Evolutionary conservation across 2,888 invertebrate genomes (phyloP).

Genomic region (Physocephala rufipes): DNA sequence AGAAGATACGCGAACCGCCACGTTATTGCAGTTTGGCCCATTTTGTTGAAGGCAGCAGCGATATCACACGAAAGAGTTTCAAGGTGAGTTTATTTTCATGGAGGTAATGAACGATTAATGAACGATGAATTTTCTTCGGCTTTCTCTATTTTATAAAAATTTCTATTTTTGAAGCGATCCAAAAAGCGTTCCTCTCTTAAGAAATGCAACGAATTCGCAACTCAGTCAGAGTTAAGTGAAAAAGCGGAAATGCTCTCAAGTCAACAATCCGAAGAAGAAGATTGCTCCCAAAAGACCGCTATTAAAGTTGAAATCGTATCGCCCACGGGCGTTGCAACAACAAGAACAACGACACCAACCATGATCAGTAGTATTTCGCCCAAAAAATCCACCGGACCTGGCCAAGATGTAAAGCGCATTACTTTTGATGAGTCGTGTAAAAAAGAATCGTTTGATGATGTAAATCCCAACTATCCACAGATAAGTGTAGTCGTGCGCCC

Average conservation of each 20-base stretch:
- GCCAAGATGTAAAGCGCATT: slow-evolving; percentile 66
- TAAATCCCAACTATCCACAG: slow-evolving; percentile 69
- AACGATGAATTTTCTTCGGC: slow-evolving; percentile 8
- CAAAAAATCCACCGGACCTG: slow-evolving; percentile 54
- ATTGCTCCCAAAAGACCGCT: slow-evolving; percentile 53
- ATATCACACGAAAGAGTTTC: slow-evolving; percentile 82
- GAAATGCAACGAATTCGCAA: slow-evolving; percentile 46
- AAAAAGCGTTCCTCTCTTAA: slow-evolving; percentile 62
- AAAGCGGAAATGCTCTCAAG: slow-evolving; percentile 51
- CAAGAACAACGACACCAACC: slow-evolving; percentile 42
- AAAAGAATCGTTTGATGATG: slow-evolving; percentile 66
- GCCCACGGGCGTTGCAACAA: slow-evolving; percentile 8
- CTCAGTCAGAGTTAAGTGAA: slow-evolving; percentile 49
- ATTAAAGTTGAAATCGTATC: slow-evolving; percentile 54
- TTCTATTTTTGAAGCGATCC: slow-evolving; percentile 50
- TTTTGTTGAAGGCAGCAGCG: slow-evolving; percentile 72
- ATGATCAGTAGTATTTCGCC: slow-evolving; percentile 49
- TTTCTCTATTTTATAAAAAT: slow-evolving; percentile 43
- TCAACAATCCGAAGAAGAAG: slow-evolving; percentile 53
- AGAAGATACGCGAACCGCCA: slow-evolving; percentile 68
- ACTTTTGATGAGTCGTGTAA: slow-evolving; percentile 67
- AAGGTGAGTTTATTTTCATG: slow-evolving; percentile 62
- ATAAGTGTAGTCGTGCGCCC: slow-evolving; percentile 80
- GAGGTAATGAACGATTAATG: no score
- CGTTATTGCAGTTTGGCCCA: slow-evolving; percentile 80